Base-by-base conservation (phyloP, 2,888 invertebrate genomes). In the Augiades crinisus region DNA sequence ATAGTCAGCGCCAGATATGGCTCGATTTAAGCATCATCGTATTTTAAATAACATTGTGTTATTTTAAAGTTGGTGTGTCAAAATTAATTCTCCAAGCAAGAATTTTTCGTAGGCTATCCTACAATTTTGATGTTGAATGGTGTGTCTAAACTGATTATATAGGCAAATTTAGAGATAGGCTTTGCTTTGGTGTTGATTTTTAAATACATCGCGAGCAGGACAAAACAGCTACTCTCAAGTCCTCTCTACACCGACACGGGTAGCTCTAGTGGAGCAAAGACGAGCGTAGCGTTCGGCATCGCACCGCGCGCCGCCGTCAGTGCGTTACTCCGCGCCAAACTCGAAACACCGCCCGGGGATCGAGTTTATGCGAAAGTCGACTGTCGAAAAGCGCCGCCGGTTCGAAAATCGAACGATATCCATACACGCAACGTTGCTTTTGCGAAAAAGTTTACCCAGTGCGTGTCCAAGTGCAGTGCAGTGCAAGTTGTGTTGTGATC, bases 271-370 rank as follows among this genome's bases (percentile, higher is more conserved):
- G 40, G 16, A 47, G 47, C 16, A 27, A 38, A 47, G 40, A 47
- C 67, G 61, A 64, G 60, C 63, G 65, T 56, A 63, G 68, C 65
- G 62, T 27, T 38, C 60, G 54, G 58, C 62, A 61, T 55, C 46
- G 38, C 59, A 33, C 59, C 70, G 65, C 68, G 62, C 64, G 62
- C 67, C 65, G 70, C 65, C 31, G 49, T 33, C 83, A 85, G 84
- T 86, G 70, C 74, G 79, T 75, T 70, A 65, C 68, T 67, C 67
- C 73, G 78, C 79, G 80, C 82, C 83, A 81, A 74, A 79, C 76
- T 70, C 68, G 73, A 68, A 81, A 81, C 82, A 78, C 71, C 71
- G 71, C 67, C 64, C 45, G 52, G 44, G 44, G 8, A 17, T 44
- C 41, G 49, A 41, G 30, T 36, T 33, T 33, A 5, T 47, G 21